Evolutionary conservation across 2,888 invertebrate species (phyloP), one percentile per base, ranked within the genome.

Genomic region (Harmothoe impar): DNA sequence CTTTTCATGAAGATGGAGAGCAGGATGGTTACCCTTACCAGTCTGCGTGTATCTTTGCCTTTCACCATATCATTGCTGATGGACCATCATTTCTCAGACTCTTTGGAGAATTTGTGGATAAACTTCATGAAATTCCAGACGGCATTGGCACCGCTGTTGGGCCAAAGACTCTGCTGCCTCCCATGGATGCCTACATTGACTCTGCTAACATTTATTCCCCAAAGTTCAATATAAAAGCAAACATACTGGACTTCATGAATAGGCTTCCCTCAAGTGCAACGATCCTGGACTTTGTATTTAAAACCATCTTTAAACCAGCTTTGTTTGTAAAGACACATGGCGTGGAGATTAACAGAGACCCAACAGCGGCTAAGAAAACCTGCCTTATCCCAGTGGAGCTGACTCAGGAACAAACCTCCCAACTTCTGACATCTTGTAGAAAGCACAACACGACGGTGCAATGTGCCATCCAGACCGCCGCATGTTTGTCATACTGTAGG

Each of bases 161-260:
- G 17, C 17, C 77, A 77, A 17, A 15, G 31, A 5, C 29, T 77
- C 77, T 77, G 3, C 17, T 77, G 17, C 77, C 77, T 7, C 77
- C 77, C 7, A 7, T 77, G 29, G 77, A 77, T 77, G 77, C 77
- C 0, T 77, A 29, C 77, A 77, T 77, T 68, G 68, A 68, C 68
- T 25, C n/a, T 68, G 20, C n/a, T 25, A n/a, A 68, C 7, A n/a
- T n/a, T n/a, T n/a, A n/a, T n/a, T n/a, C n/a, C n/a, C n/a, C n/a
- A n/a, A n/a, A n/a, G n/a, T n/a, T n/a, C n/a, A n/a, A n/a, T n/a
- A n/a, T n/a, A n/a, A n/a, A n/a, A n/a, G n/a, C n/a, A n/a, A n/a
- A n/a, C n/a, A n/a, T n/a, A n/a, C n/a, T n/a, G n/a, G n/a, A 68
- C 68, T 7, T 10, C 7, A 12, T 68, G 12, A 17, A 10, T 15